Percentiles rank a stretch among this genome's conserved stretches.
Conservation (phyloP, 2,888 invertebrate species). For the Apomyelois bistriatella region DNA sequence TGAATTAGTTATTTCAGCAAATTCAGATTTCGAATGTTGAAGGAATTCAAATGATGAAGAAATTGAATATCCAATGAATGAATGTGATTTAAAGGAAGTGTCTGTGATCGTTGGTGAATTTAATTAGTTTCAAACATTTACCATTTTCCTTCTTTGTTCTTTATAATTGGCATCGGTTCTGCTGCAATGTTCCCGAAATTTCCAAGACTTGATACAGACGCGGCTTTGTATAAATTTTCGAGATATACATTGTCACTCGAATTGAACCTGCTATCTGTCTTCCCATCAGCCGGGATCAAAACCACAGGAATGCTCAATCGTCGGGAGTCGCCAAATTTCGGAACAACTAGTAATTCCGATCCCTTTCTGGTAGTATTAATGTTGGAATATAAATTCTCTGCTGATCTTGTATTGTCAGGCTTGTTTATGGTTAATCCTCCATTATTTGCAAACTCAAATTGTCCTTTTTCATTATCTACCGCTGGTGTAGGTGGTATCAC, state of each 20-base stretch:
- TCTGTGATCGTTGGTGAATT: no score
- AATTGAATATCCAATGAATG: no score
- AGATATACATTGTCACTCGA: slow-evolving; percentile 64
- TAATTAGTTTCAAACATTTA: slow-evolving; percentile 28
- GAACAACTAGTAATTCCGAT: slow-evolving; percentile 55
- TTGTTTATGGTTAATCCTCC: slow-evolving; percentile 30
- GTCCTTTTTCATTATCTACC: slow-evolving; percentile 44
- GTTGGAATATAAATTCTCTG: slow-evolving; percentile 57
- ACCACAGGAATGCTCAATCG: slow-evolving; percentile 69
- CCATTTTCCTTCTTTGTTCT: slow-evolving; percentile 76
- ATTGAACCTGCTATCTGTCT: slow-evolving; percentile 60
- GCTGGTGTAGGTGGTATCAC: slow-evolving; percentile 73
- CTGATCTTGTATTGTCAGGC: slow-evolving; percentile 50
- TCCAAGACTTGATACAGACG: slow-evolving; percentile 68
- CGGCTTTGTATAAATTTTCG: slow-evolving; percentile 69
- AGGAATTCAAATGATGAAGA: no score
- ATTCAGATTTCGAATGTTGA: no score
- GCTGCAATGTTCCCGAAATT: slow-evolving; percentile 65
- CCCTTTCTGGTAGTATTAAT: slow-evolving; percentile 41
- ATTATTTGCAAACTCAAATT: slow-evolving; percentile 53
- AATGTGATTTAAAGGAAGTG: no score
- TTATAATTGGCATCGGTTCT: slow-evolving; percentile 70
- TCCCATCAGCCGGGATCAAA: slow-evolving; percentile 54
- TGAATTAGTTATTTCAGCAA: no score
- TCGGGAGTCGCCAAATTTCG: slow-evolving; percentile 56